A percentile compares a stretch with the other conserved stretches of the same genome.
Evolutionary conservation across 2,113 vertebrate species (phyloP).

Genomic region (Larimichthys polyactis): DNA sequence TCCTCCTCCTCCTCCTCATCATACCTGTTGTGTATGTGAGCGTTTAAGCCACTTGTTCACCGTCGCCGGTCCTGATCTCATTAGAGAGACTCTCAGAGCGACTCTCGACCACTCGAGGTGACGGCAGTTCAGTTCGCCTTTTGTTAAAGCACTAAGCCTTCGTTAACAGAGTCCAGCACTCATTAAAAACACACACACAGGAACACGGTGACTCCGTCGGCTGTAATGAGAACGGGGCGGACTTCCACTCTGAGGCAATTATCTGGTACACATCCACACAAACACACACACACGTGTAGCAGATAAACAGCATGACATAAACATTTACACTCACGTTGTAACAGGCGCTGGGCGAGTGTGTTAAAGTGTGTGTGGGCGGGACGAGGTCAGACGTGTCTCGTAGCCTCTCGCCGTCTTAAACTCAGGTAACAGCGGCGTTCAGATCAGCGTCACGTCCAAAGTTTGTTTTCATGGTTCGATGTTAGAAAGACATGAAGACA

Average conservation of each 20-base stretch:
- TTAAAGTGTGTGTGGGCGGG: background rate
- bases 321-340: background rate
- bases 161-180: slow-evolving; percentile 75
- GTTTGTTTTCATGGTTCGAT: too few species aligned
- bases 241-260: slow-evolving; percentile 54
- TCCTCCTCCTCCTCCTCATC: background rate
- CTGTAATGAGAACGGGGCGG: slow-evolving; percentile 50
- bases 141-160: slow-evolving; percentile 66
- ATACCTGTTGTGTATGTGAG: background rate
- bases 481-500: too few species aligned
- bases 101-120: slow-evolving; percentile 70
- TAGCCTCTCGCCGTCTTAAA: background rate
- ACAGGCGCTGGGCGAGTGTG: background rate
- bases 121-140: slow-evolving; percentile 51
- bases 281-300: too few species aligned
- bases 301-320: background rate
- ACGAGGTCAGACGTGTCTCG: background rate
- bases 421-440: too few species aligned
- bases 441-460: too few species aligned
- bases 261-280: slow-evolving; percentile 5
- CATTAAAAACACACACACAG: slow-evolving; percentile 76
- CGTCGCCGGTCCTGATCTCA: slow-evolving; percentile 50
- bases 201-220: background rate
- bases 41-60: slow-evolving; percentile 24
- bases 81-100: slow-evolving; percentile 33